phyloP scores from a whole-genome alignment of 2,113 vertebrate species.

The Vimba vimba region DNA sequence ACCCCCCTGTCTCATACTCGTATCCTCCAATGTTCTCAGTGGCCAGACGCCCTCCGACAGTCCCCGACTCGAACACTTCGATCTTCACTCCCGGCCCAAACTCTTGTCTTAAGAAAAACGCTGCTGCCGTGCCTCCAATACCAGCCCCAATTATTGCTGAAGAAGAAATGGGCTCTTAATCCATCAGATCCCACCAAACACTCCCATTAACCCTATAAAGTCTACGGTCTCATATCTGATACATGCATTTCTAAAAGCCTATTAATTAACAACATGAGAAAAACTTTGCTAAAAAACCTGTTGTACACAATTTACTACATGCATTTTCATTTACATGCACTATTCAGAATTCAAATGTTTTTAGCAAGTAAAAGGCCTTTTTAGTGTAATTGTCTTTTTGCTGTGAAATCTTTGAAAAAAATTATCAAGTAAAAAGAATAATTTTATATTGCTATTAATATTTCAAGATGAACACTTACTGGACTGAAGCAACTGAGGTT shows the following conservation, averaged over 20 bases:
- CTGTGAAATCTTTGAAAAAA: too few species aligned
- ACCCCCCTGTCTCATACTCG: constrained; percentile 84
- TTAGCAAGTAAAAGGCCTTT: neutral
- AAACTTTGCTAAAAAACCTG: neutral
- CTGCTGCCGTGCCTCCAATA: constrained; percentile 86
- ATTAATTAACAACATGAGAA: neutral
- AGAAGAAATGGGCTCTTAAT: neutral
- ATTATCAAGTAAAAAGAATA: too few species aligned
- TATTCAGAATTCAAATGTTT: neutral
- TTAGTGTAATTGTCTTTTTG: neutral
- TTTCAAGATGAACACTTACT: neutral
- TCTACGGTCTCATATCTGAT: neutral
- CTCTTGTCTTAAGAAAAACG: constrained; percentile 87
- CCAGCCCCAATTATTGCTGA: constrained; percentile 89
- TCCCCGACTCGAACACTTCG: constrained; percentile 83
- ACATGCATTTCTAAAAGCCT: neutral
- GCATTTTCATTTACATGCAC: too few species aligned
- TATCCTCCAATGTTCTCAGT: constrained; percentile 77
- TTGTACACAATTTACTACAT: neutral
- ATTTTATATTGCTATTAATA: neutral
- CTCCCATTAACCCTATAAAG: neutral
- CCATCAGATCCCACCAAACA: neutral
- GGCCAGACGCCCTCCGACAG: constrained; percentile 84
- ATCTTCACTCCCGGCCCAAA: constrained; percentile 84
- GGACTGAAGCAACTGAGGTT: neutral